Evolutionary conservation across 2,113 vertebrate genomes (phyloP).

Genomic region (Limnothrissa miodon): DNA sequence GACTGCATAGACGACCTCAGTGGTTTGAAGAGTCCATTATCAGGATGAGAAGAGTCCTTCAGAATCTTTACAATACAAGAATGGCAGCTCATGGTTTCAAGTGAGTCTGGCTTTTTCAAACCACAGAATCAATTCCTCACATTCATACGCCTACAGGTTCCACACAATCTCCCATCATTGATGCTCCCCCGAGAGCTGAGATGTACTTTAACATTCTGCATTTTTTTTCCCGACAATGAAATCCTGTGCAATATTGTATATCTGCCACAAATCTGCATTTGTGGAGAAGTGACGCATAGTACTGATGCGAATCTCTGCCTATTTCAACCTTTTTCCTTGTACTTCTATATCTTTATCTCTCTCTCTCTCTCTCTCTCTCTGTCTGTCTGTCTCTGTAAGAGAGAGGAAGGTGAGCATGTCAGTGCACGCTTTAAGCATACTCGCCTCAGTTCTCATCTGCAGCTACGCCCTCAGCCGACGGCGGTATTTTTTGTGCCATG

Average conservation of each 20-base stretch:
- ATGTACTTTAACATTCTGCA: neutral
- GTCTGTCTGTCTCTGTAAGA: neutral
- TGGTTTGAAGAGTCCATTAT: too few relatives aligned
- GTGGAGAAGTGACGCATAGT: neutral
- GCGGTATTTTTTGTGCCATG: constrained; percentile 22
- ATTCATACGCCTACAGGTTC: neutral
- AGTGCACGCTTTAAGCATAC: constrained; percentile 40
- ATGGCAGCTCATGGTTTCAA: too few relatives aligned
- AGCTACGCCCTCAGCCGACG: constrained; percentile 46
- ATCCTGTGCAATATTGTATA: neutral
- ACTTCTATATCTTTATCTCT: neutral
- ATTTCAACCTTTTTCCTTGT: neutral
- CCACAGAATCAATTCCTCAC: neutral
- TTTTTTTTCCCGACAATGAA: neutral
- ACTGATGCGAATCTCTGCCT: neutral
- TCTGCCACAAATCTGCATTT: neutral
- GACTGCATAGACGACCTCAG: too few relatives aligned
- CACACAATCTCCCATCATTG: neutral
- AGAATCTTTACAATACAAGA: too few relatives aligned
- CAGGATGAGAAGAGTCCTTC: too few relatives aligned
- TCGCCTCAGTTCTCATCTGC: constrained; percentile 48
- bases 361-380: neutral
- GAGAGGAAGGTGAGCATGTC: constrained; percentile 41
- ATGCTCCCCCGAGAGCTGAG: neutral
- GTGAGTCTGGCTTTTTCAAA: neutral